A percentile compares a stretch with the other conserved stretches of the same genome.
Conservation (phyloP, 2,888 invertebrate genomes). For the Drosophila mulleri region DNA sequence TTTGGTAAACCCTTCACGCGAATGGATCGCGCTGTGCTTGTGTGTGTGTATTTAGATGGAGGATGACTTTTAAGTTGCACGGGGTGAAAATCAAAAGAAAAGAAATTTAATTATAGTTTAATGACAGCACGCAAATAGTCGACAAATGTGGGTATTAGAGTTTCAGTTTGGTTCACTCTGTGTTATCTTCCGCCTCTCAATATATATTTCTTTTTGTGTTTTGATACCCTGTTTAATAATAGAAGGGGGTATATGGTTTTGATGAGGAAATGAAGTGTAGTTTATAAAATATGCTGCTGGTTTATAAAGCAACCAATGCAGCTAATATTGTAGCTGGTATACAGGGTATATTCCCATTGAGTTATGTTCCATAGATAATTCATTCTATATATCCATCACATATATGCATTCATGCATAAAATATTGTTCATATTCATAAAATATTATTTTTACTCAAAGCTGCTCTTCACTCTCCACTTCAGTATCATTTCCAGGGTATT, state of each 20-base stretch:
- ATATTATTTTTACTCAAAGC: not conserved
- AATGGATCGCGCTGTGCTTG: constrained; percentile 18
- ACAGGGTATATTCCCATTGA: not conserved
- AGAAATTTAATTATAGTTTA: constrained; percentile 79
- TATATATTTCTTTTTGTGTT: constrained; percentile 13
- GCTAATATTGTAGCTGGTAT: not conserved
- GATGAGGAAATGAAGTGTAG: not conserved
- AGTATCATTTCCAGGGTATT: constrained; percentile 1
- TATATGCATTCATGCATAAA: no score
- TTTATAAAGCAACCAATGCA: not conserved
- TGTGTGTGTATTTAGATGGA: constrained; percentile 28
- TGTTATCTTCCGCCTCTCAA: constrained; percentile 53
- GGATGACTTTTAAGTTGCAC: constrained; percentile 71
- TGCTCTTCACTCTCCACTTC: not conserved
- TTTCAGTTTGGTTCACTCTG: constrained; percentile 31
- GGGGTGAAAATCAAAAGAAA: constrained; percentile 79
- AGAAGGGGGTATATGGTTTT: not conserved
- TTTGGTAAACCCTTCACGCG: constrained; percentile 70
- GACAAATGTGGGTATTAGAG: constrained; percentile 60
- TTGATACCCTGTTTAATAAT: constrained; percentile 4
- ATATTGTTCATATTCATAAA: not conserved
- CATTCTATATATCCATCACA: no score
- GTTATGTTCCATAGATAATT: no score
- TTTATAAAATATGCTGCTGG: not conserved
- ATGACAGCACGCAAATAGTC: constrained; percentile 77